Base-by-base conservation (phyloP, 2,888 invertebrate genomes). In the Tuta absoluta region DNA sequence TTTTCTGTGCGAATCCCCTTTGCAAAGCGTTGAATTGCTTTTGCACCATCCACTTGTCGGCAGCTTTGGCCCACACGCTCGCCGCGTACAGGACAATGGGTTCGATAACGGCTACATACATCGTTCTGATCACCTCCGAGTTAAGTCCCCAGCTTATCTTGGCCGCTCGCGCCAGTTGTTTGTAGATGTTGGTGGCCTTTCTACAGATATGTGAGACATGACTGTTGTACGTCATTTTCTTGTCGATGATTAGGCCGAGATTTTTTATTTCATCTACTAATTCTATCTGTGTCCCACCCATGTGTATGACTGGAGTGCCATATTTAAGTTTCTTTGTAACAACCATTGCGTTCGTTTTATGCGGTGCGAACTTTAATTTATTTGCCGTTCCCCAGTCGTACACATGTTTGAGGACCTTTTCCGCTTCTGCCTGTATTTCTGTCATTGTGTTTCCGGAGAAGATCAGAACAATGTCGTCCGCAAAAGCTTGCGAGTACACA, bases 291-390 rank as follows among this genome's bases (percentile, higher is more conserved):
- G 19, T 17, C 19, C 58, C 58, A 12, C 19, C 58, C 58, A 58
- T 58, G 38, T 0, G 0, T 38, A 58, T 10, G 12, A 19, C 19
- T 37, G 58, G 58, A 0, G 19, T 37, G 38, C 38, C 58, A 38
- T 19, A 37, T 12, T 38, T 21, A 1, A 58, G 38, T 7, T 58
- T 58, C 0, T 19, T n/a, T 8, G 58, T 58, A 0, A 58, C 7
- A 0, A 58, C 11, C 58, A 58, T 58, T 1, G 58, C 38, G 11
- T 8, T 37, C 23, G 21, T 17, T 17, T 58, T 58, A 0, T 58
- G 58, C 0, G 58, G 58, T 1, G 58, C 58, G 11, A 58, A 58
- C 19, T 19, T 58, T 3, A 58, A 19, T 14, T 58, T 58, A 19
- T 58, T 58, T 17, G 4, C 10, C n/a, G n/a, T n/a, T n/a, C n/a